A percentile compares a stretch with the other conserved stretches of the same genome.
These are phyloP conservation scores for Collichthys lucidus DNA, from an alignment of 2,113 vertebrate species.

Conservation along the genomic window DNA sequence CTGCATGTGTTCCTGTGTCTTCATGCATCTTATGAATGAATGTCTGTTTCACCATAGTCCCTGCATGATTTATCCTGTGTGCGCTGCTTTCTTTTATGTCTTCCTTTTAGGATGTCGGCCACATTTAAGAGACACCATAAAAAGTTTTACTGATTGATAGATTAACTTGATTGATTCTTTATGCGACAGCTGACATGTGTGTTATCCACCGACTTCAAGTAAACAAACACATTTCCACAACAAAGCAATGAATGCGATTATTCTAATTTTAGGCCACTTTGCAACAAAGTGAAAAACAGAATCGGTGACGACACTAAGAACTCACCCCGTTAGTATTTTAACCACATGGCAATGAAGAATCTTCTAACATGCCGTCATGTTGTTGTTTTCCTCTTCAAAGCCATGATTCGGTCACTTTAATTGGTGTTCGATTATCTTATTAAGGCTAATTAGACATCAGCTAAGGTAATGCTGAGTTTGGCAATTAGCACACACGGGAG, in stretches of 20 bases:
- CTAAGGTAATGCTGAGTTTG: slow-evolving; percentile 90
- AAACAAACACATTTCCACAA: neutral
- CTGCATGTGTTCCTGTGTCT: neutral
- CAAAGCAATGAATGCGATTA: neutral
- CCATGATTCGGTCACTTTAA: slow-evolving; percentile 62
- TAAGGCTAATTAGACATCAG: slow-evolving; percentile 91
- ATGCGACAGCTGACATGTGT: neutral
- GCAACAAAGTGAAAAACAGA: neutral
- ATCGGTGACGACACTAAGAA: neutral
- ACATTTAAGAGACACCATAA: neutral
- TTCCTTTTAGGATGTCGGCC: neutral
- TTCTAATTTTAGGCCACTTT: neutral
- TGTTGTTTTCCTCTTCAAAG: slow-evolving; percentile 22
- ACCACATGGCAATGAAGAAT: neutral
- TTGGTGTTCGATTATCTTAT: slow-evolving; percentile 85
- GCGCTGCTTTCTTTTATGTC: too few species aligned
- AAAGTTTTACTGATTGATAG: neutral
- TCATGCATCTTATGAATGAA: neutral
- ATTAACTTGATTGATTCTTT: neutral
- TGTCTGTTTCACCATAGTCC: neutral
- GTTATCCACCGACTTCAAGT: neutral
- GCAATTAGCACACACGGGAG: slow-evolving; percentile 93
- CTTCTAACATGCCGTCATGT: neutral
- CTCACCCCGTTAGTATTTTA: neutral
- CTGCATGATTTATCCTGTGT: neutral